phyloP scores from a whole-genome alignment of 2,888 invertebrate genomes.

The Apeira syringaria region DNA sequence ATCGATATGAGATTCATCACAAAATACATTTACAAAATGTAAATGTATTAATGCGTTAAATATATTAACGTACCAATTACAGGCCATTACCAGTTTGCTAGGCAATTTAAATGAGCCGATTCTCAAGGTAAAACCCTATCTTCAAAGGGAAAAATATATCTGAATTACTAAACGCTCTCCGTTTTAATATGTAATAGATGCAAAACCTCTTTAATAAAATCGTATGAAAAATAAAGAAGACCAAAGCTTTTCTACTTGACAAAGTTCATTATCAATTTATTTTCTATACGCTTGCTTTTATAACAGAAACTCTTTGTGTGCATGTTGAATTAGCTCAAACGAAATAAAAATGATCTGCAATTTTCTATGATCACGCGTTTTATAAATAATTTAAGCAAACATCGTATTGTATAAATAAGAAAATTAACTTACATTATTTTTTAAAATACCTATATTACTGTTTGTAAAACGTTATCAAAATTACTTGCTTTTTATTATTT shows the following conservation, averaged over 20 bases:
- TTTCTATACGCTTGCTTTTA: conserved; percentile 31
- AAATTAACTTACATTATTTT: background rate
- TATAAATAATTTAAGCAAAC: conserved; percentile 17
- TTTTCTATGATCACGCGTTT: conserved; percentile 36
- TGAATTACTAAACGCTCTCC: conserved; percentile 7
- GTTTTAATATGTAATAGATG: conserved; percentile 15
- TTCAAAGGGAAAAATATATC: conserved; percentile 3
- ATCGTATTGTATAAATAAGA: conserved; percentile 13
- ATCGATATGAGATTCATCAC: too few relatives aligned
- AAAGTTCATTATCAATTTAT: conserved; percentile 58
- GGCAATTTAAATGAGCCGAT: too few relatives aligned
- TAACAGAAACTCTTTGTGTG: conserved; percentile 37
- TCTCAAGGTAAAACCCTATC: too few relatives aligned
- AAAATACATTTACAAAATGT: too few relatives aligned
- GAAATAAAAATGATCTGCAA: conserved; percentile 41
- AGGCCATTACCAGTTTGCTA: too few relatives aligned
- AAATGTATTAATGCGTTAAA: too few relatives aligned
- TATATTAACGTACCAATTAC: too few relatives aligned
- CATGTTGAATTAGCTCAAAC: conserved; percentile 44
- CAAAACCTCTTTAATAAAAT: conserved; percentile 15
- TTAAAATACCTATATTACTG: too few relatives aligned
- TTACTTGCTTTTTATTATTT: too few relatives aligned
- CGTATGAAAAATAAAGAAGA: conserved; percentile 19
- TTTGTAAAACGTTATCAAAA: too few relatives aligned
- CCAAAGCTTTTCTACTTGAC: conserved; percentile 22